phyloP scores from a whole-genome alignment of 2,888 invertebrate genomes.

The Metalampra italica region DNA sequence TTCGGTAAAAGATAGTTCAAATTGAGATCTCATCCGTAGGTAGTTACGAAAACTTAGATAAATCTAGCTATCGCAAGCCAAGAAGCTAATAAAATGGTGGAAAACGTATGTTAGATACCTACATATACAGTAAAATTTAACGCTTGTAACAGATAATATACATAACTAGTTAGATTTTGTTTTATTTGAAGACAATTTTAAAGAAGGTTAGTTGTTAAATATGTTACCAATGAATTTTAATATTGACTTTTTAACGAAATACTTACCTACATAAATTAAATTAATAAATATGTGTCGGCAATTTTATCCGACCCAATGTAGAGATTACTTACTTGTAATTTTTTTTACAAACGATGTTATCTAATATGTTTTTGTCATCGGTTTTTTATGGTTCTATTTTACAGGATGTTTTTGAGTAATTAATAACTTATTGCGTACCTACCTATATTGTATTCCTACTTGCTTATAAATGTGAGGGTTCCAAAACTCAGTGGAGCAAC shows the following conservation, averaged over 20 bases:
- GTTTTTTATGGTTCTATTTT: background rate
- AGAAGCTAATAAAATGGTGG: slow-evolving; percentile 64
- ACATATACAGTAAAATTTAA: background rate
- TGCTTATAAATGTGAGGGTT: no score
- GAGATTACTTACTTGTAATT: no score
- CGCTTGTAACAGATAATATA: slow-evolving; percentile 1
- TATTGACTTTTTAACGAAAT: slow-evolving; percentile 40
- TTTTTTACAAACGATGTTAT: background rate
- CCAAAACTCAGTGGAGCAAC: no score
- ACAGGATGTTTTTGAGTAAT: no score
- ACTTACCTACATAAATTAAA: slow-evolving; percentile 24
- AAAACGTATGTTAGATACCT: slow-evolving; percentile 21
- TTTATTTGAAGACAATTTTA: slow-evolving; percentile 33
- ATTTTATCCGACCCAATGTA: background rate
- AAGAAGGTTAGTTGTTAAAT: slow-evolving; percentile 61
- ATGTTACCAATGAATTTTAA: slow-evolving; percentile 75
- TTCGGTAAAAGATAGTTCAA: slow-evolving; percentile 72
- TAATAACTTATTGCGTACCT: background rate
- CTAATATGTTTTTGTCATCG: no score
- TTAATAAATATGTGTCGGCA: slow-evolving; percentile 6
- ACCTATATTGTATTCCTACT: no score
- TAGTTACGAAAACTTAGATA: slow-evolving; percentile 69
- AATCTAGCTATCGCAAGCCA: slow-evolving; percentile 70
- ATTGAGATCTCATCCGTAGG: slow-evolving; percentile 75
- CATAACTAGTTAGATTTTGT: slow-evolving; percentile 14